Evolutionary conservation across 2,113 vertebrate species (phyloP), one percentile per base, ranked within the genome.

Genomic region (Nansenia antarctica): DNA sequence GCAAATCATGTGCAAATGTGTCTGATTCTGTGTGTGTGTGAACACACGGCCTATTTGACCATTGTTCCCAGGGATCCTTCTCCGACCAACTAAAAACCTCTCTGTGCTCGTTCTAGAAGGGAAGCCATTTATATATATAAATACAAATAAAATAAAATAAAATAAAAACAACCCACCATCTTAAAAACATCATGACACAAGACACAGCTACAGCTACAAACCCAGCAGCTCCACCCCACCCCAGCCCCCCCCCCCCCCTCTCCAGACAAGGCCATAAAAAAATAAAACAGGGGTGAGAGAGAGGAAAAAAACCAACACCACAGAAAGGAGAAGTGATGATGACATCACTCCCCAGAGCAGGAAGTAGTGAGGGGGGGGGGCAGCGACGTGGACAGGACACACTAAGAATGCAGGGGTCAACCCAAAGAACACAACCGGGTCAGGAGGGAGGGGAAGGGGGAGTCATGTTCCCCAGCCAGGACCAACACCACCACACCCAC

Each of bases 1-100:
- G 72, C 65, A 62, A 74, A 74, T 65, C 35, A 42, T 54, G 62
- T 68, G 72, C 54, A 73, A 73, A 73, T 73, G 18, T 29, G 0
- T 27, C 53, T 5, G 3, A 29, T 14, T 52, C 27, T 31, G 7
- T 52, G 45, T 31, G 7, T 26, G 5, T 5, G 9, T 54, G 31
- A 22, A 63, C 37, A 9, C 14, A 20, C 14, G 26, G 8, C 3
- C 54, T 6, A 57, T 30, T 30, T 18, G 22, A 4, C 22, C 27
- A 29, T 30, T 12, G 5, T n/a, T 15, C 45, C 9, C 45, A 0
- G 7, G 20, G 18, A 49, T 8, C 45, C 45, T 14, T 20, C 18
- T 20, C 45, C 11, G 7, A 6, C 11, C 5, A 1, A 42, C n/a
- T n/a, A n/a, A n/a, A n/a, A n/a, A n/a, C n/a, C n/a, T 15, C 45